phyloP scores from a whole-genome alignment of 2,113 vertebrate genomes.

The Zosterops hypoxanthus region DNA sequence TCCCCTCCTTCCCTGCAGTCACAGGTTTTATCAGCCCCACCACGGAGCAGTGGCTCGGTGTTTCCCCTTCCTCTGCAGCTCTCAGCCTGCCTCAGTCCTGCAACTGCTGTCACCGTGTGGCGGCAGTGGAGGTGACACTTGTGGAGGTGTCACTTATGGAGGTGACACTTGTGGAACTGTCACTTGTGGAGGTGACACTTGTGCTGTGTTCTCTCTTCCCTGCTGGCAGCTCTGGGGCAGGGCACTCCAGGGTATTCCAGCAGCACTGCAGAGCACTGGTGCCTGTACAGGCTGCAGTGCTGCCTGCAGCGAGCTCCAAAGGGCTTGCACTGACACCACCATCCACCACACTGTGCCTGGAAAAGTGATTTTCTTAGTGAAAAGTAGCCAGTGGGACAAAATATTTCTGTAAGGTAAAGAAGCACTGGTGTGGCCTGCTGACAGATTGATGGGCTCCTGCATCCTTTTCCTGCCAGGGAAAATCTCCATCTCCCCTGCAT shows the following conservation, averaged over 20 bases:
- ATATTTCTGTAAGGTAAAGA: not conserved
- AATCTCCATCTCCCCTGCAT: not conserved
- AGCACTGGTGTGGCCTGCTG: not conserved
- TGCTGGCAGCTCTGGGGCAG: not conserved
- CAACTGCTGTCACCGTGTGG: not conserved
- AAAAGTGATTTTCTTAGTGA: not conserved
- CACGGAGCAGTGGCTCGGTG: not conserved
- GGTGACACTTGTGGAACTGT: not conserved
- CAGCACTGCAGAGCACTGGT: accelerated
- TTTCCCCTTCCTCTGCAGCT: not conserved
- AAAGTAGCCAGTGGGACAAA: not conserved
- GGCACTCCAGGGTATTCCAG: accelerated
- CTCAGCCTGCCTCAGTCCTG: not conserved
- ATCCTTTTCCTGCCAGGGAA: not conserved
- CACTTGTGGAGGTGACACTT: not conserved
- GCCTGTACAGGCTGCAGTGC: not conserved
- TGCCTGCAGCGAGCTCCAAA: accelerated
- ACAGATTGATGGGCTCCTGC: not conserved
- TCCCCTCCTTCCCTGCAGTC: not conserved
- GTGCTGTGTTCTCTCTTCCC: not conserved
- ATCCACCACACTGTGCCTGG: not conserved
- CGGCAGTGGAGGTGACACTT: accelerated
- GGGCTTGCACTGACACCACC: not conserved
- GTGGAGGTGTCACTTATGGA: not conserved
- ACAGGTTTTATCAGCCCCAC: not conserved